Conservation (phyloP, 2,888 invertebrate genomes). For the Anorthoa munda region DNA sequence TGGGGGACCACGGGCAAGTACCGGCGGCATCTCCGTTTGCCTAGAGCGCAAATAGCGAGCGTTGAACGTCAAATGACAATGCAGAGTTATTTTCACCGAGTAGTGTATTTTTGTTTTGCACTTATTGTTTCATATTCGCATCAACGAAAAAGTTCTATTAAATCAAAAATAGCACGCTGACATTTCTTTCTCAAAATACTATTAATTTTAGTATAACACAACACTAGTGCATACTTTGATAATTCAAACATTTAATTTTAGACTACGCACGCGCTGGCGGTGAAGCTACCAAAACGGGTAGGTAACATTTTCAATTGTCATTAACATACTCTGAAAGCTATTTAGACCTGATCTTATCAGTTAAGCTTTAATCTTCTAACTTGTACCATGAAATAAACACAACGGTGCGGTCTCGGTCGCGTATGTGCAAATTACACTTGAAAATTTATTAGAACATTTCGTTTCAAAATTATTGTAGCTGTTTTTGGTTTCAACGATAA, state of each 20-base stretch:
- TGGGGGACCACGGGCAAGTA: too few species aligned
- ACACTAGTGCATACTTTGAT: not conserved
- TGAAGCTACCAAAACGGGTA: conserved; percentile 10
- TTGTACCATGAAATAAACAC: conserved; percentile 73
- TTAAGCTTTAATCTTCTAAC: conserved; percentile 55
- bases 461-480: conserved; percentile 72
- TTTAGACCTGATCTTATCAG: conserved; percentile 40
- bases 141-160: too few species aligned
- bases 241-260: not conserved
- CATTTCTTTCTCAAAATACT: too few species aligned
- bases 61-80: too few species aligned
- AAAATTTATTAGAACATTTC: conserved; percentile 82
- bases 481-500: conserved; percentile 67
- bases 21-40: too few species aligned
- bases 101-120: too few species aligned
- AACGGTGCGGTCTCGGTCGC: conserved; percentile 78
- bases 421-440: conserved; percentile 83
- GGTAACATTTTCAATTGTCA: conserved; percentile 16
- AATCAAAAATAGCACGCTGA: too few species aligned
- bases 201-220: too few species aligned
- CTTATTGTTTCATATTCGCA: too few species aligned
- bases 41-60: too few species aligned
- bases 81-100: too few species aligned
- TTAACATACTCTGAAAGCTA: conserved; percentile 32
- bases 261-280: not conserved